These are phyloP conservation scores for Autographa gamma DNA, from an alignment of 2,888 invertebrate genomes.

Conservation along the genomic window DNA sequence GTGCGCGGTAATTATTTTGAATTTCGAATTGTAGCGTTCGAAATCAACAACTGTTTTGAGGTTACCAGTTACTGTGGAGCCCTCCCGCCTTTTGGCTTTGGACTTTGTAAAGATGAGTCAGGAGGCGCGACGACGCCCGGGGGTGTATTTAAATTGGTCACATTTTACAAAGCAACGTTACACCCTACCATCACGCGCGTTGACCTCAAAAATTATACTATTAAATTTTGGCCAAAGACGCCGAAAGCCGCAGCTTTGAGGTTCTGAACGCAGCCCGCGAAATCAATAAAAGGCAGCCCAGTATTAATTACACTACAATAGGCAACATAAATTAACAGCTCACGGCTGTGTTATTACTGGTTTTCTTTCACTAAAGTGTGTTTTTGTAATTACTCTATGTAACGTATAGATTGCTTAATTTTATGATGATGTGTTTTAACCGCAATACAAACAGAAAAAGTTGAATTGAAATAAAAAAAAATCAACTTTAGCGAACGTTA, in stretches of 20 bases:
- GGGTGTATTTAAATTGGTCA: conserved; percentile 73
- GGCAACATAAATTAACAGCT: conserved; percentile 78
- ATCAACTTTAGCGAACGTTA: conserved; percentile 44
- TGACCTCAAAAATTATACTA: conserved; percentile 79
- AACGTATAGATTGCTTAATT: conserved; percentile 60
- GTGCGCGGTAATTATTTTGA: conserved; percentile 74
- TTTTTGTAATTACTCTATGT: conserved; percentile 64
- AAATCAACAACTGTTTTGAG: conserved; percentile 80
- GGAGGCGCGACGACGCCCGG: conserved; percentile 54
- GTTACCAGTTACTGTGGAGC: conserved; percentile 65
- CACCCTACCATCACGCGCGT: conserved; percentile 71
- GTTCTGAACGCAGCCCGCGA: conserved; percentile 64
- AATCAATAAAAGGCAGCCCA: conserved; percentile 69
- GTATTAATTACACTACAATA: conserved; percentile 74
- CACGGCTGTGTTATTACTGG: conserved; percentile 73
- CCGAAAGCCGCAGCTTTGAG: conserved; percentile 67
- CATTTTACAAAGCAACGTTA: conserved; percentile 72
- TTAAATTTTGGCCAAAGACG: conserved; percentile 75
- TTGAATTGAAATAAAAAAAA: conserved; percentile 6
- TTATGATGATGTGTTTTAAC: conserved; percentile 55
- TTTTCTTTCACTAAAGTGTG: conserved; percentile 69
- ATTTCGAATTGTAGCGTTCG: conserved; percentile 73
- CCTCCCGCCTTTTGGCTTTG: conserved; percentile 53
- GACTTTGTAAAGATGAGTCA: conserved; percentile 63
- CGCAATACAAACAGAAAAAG: conserved; percentile 38